Base-by-base conservation (phyloP, 2,888 invertebrate species). In the Esperia sulphurella region DNA sequence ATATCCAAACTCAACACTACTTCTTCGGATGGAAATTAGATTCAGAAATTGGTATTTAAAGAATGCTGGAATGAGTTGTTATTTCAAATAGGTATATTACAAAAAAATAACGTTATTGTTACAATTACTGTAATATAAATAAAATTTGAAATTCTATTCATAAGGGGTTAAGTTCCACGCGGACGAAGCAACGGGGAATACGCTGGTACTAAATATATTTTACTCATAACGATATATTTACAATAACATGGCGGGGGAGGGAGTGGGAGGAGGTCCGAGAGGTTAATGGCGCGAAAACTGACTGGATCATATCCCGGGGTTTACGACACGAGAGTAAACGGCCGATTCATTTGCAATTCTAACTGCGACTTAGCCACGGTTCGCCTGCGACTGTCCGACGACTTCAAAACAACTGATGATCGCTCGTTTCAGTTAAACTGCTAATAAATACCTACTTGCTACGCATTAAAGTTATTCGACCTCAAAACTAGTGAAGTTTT, bases 291-390 rank as follows among this genome's bases (percentile, higher is more conserved):
- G 88, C 83, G 89, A 88, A 83, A 87, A 89, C 82, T 86, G 85
- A 86, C 89, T 83, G 87, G 85, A 87, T 87, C 88, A 87, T 88
- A 88, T 88, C 83, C 84, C 82, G 65, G 75, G 64, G 70, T 89
- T 89, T 88, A 89, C 87, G 88, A 86, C 80, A 70, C 79, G 77
- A 68, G 73, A 82, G 84, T 80, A 85, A 88, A 87, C 79, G 83
- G 82, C 80, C 85, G 86, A 86, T 88, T 89, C 89, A 89, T 89
- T 88, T 89, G 88, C 89, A 89, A 89, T 88, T 87, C 89, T 83
- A 88, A 87, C 79, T 79, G 71, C 71, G 78, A 75, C 71, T 80
- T 75, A 72, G 75, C 65, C 65, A 71, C 71, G 71, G 73, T 68
- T 69, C 71, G 70, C 63, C 68, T 53, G 56, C 59, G 57, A 60